Base-by-base conservation (phyloP, 2,113 vertebrate species). In the Peucedramus taeniatus region DNA sequence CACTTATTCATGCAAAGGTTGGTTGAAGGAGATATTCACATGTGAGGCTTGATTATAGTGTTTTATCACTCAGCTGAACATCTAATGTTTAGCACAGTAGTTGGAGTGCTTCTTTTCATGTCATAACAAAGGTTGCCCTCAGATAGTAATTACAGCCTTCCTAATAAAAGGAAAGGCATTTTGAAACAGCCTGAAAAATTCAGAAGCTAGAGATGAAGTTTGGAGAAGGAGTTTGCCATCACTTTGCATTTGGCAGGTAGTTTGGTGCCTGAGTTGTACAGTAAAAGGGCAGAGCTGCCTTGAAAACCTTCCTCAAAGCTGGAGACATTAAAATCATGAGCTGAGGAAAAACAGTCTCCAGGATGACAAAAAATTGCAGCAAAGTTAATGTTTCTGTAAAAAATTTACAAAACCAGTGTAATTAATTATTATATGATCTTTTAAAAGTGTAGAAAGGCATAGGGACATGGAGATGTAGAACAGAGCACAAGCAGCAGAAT, bases 41-140 rank as follows among this genome's bases (percentile, higher is more conserved):
- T 63, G 80, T 68, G 69, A 61, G 70, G 42, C 37, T 94, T 96
- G 92, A 97, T 97, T 97, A 96, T 79, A 96, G 97, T 96, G 77
- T 93, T 97, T 97, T 87, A 77, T 91, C 94, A 92, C 66, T 96
- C 95, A 82, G 66, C 14, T 0, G 30, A 92, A 92, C 89, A 95
- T 93, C 88, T 66, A 42, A 85, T 92, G 83, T 91, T 96, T 93
- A 92, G 83, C 81, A 47, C 88, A 66, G 94, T 47, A 89, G 80
- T 12, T 85, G 83, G 33, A 94, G 83, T 85, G 64, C 91, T 93
- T 94, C 93, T 97, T 93, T 97, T 91, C 74, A 89, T 65, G 63
- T 87, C 66, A 64, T 89, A 94, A 95, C 81, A 97, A 96, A 96
- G 39, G 65, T 76, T 96, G 86, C 90, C 88, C 94, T 96, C 86